Evolutionary conservation across 2,888 invertebrate genomes (phyloP).

Genomic region (Lordiphosa fenestrarum): DNA sequence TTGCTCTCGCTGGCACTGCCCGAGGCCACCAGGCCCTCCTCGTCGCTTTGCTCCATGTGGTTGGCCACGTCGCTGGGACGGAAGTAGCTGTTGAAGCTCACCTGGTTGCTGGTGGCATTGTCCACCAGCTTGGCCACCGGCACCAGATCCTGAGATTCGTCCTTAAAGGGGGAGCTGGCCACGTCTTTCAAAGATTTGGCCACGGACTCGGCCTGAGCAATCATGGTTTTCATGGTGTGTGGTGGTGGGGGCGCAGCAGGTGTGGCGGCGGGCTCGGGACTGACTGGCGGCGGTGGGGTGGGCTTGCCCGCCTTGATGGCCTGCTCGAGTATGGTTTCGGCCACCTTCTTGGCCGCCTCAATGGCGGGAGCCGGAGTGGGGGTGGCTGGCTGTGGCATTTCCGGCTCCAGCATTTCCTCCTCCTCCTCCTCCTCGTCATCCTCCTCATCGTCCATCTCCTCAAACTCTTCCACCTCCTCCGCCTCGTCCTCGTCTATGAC

Average conservation of each 20-base stretch:
- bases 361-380: constrained; percentile 33
- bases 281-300: constrained; percentile 5
- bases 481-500: constrained; percentile 80
- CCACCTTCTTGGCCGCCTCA: constrained; percentile 82
- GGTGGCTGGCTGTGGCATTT: constrained; percentile 1
- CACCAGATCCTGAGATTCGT: constrained; percentile 86
- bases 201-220: constrained; percentile 81
- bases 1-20: constrained; percentile 90
- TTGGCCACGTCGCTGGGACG: constrained; percentile 80
- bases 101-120: constrained; percentile 84
- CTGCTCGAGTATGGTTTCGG: constrained; percentile 83
- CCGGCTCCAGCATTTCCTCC: constrained; percentile 9
- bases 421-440: constrained; percentile 73
- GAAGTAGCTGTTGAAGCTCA: constrained; percentile 85
- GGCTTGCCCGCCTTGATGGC: constrained; percentile 77
- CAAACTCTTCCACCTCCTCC: constrained; percentile 60
- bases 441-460: constrained; percentile 58
- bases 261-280: not conserved
- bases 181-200: constrained; percentile 79
- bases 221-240: constrained; percentile 81
- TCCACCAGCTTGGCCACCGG: constrained; percentile 88
- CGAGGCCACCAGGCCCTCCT: constrained; percentile 90
- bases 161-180: constrained; percentile 80
- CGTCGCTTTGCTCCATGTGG: constrained; percentile 82
- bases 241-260: constrained; percentile 7